A percentile compares a stretch with the other conserved stretches of the same genome.
Evolutionary conservation across 2,888 invertebrate genomes (phyloP).

Genomic region (Eupelmus urozonus): DNA sequence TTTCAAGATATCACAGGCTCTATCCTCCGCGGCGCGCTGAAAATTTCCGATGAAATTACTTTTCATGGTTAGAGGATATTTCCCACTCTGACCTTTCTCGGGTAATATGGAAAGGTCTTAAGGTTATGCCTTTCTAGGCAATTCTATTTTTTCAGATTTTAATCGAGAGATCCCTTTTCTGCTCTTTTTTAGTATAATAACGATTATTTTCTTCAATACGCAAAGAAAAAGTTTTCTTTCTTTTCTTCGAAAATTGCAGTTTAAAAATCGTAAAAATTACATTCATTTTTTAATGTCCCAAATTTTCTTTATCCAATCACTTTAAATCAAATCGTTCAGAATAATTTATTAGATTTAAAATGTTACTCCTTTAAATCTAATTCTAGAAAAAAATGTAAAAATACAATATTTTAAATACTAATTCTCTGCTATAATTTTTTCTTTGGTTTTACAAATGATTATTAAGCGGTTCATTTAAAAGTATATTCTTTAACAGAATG

Average conservation of each 20-base stretch:
- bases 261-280: background rate
- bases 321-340: no score
- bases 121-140: no score
- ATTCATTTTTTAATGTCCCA: background rate
- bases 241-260: background rate
- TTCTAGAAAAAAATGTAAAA: no score
- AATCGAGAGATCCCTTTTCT: no score
- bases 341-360: no score
- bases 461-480: background rate
- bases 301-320: no score
- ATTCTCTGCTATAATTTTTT: background rate
- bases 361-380: no score
- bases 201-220: no score
- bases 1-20: conserved; percentile 1
- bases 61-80: conserved; percentile 12
- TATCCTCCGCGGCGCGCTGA: background rate
- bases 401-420: no score
- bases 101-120: no score
- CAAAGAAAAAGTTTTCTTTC: background rate
- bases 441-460: background rate
- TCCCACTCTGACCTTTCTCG: background rate
- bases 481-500: background rate
- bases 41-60: conserved; percentile 30
- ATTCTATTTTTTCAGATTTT: background rate
- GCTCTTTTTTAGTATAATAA: no score